phyloP scores from a whole-genome alignment of 2,888 invertebrate genomes.

The Acleris emargana region DNA sequence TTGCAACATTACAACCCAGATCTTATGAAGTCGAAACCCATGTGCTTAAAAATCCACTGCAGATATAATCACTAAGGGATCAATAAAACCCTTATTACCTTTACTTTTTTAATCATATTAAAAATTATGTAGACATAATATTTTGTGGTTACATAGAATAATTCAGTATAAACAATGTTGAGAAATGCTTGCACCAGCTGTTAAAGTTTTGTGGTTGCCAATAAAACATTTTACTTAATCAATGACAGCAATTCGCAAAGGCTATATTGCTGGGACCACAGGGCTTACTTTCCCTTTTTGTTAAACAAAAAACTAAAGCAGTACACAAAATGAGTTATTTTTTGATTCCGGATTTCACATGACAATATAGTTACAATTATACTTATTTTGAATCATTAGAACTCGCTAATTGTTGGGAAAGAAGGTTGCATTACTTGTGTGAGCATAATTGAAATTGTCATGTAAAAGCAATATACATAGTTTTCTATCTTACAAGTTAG shows the following conservation, averaged over 20 bases:
- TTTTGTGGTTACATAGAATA: constrained; percentile 81
- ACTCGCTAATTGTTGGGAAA: constrained; percentile 14
- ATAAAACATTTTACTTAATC: constrained; percentile 67
- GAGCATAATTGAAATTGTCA: constrained; percentile 64
- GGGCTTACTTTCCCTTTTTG: constrained; percentile 57
- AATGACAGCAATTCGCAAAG: constrained; percentile 58
- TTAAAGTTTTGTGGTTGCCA: constrained; percentile 62
- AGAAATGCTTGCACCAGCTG: constrained; percentile 70
- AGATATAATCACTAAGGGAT: background rate
- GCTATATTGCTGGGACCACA: constrained; percentile 56
- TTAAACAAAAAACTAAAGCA: constrained; percentile 63
- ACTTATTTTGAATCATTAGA: constrained; percentile 20
- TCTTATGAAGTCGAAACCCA: too few relatives aligned
- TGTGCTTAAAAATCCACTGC: too few relatives aligned
- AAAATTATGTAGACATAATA: constrained; percentile 82
- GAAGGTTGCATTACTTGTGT: constrained; percentile 19
- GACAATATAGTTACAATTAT: constrained; percentile 60
- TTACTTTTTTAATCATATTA: constrained; percentile 74
- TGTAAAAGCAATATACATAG: constrained; percentile 53
- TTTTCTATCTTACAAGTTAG: constrained; percentile 55
- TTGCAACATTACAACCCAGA: too few relatives aligned
- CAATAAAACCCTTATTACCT: constrained; percentile 52
- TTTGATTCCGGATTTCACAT: constrained; percentile 61
- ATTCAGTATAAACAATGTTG: constrained; percentile 79
- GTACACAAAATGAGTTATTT: constrained; percentile 63